Evolutionary conservation across 2,113 vertebrate species (phyloP), one percentile per base, ranked within the genome.

Genomic region (Catagonus wagneri): DNA sequence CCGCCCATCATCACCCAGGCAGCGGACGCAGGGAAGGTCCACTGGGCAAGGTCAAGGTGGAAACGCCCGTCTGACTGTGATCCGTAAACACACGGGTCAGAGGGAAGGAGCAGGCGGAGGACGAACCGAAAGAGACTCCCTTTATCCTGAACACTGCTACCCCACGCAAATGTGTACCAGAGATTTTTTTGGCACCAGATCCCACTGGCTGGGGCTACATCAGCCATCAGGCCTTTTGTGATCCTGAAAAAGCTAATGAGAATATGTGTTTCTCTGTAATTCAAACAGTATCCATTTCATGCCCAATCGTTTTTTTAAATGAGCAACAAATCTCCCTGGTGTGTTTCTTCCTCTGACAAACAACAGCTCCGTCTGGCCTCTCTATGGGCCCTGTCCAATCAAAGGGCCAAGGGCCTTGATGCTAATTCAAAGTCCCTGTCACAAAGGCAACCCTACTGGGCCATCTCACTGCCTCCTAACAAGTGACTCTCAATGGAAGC

Each of bases 281-380:
- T 97, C 97, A 93, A 96, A 98, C 83, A 98, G 96, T 97, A 98
- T 98, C 97, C 97, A 98, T 98, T 98, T 98, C 98, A 97, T 97
- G 98, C 98, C 97, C 96, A 98, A 83, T 96, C 92, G 56, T 97
- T 98, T 98, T 98, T 98, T 97, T 95, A 98, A 98, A 98, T 85
- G 96, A 96, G 93, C 93, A 98, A 98, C 98, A 98, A 97, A 98
- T 98, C 97, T 98, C 97, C 0, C 14, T 95, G 95, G 81, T 76
- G 96, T 98, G 68, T 92, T 95, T 75, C 69, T 96, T 68, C 16
- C 89, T 95, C 79, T 63, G 83, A 97, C 97, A 95, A 89, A 98
- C 95, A 95, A 94, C 89, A 95, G 50, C 85, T 63, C 72, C 8
- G 87, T 68, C 95, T 93, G 87, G 89, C 63, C 32, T 93, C 69